Percentiles rank a stretch among this genome's conserved stretches.
Conservation (phyloP, 2,797 vertebrate species). For the Intellagama lesueurii region DNA sequence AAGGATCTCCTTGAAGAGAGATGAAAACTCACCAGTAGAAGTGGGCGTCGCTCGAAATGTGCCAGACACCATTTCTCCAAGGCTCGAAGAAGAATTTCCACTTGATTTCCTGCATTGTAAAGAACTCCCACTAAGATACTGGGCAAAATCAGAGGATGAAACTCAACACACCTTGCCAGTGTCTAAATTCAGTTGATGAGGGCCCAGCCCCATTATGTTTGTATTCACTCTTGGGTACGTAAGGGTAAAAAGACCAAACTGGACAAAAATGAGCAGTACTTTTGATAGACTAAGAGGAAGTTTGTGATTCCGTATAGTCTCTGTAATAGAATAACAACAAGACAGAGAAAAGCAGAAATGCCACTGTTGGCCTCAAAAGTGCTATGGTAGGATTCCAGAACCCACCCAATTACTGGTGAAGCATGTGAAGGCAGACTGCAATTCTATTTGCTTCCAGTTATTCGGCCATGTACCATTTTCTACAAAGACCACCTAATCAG, state of each 20-base stretch:
- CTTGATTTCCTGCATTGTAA: conserved; percentile 88
- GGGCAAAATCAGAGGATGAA: background rate
- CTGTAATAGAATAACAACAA: background rate
- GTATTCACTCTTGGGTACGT: background rate
- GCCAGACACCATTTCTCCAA: conserved; percentile 98
- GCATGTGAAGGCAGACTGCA: background rate
- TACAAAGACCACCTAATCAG: background rate
- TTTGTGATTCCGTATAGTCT: background rate
- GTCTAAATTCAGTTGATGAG: background rate
- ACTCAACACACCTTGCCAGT: background rate
- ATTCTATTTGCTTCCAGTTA: background rate
- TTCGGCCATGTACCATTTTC: background rate
- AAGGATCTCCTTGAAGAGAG: background rate
- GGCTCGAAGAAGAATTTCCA: conserved; percentile 96
- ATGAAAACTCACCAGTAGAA: conserved; percentile 83
- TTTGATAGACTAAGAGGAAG: background rate
- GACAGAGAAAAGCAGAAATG: background rate
- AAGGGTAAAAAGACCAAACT: background rate
- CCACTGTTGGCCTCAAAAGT: background rate
- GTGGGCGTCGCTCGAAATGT: conserved; percentile 94
- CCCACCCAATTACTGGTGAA: background rate
- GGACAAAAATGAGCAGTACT: background rate
- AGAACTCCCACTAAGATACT: conserved; percentile 45
- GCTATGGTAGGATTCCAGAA: background rate
- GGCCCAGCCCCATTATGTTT: background rate